Base-by-base conservation (phyloP, 2,113 vertebrate species). In the Apodemus speciosus region DNA sequence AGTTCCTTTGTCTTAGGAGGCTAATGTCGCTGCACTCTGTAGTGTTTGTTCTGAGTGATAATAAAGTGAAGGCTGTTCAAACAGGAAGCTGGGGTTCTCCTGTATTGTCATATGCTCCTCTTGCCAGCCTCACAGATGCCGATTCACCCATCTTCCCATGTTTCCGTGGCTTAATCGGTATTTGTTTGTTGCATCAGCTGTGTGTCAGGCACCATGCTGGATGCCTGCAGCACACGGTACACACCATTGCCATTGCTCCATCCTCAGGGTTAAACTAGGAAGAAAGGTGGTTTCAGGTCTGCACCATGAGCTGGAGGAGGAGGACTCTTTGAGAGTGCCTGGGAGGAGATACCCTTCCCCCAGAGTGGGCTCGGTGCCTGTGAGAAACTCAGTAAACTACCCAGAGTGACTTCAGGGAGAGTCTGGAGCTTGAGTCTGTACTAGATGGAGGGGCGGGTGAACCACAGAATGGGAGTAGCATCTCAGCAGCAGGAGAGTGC, bases 221-320 rank as follows among this genome's bases (percentile, higher is more conserved):
- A 3, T 51, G 53, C 38, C 30, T 32, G 69, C n/a, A 9, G 0
- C 4, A 0, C 21, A 21, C 27, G 0, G 40, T 15, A 11, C 8
- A 1, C 3, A 87, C 73, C 1, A 7, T 51, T 10, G 4, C 11
- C n/a, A 6, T 6, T 68, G 40, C 14, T 11, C 25, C 18, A 20
- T 64, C 40, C 23, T 10, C 27, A 43, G 85, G 73, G 32, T 43
- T 88, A 10, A n/a, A 80, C 79, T 46, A 49, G 73, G 60, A 49
- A 51, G 38, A n/a, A 8, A 77, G 66, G 35, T 15, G 11, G 1
- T 58, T 27, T 20, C n/a, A 9, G 0, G 20, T 71, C 35, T 27
- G 35, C 0, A 6, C 40, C 38, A 40, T 27, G 80, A 73, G 2
- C 5, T 32, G 0, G 60, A 25, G 4, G 3, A 18, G 60, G 20